phyloP scores from a whole-genome alignment of 2,797 vertebrate species.

The Lithobates sylvaticus region DNA sequence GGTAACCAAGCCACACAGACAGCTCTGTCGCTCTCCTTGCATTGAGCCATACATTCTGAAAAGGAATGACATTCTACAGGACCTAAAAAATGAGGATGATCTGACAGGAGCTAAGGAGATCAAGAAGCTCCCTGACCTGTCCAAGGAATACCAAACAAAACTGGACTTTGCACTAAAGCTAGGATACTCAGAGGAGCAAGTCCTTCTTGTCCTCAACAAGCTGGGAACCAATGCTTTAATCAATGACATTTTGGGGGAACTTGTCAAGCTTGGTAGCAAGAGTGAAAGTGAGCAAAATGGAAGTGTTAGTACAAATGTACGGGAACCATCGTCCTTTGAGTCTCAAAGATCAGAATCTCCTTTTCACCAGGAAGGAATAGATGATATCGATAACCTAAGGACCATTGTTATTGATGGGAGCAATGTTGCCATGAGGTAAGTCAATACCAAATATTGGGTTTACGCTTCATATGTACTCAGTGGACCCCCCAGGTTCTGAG shows the following conservation, averaged over 20 bases:
- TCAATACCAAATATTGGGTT: neutral
- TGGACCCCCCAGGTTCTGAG: neutral
- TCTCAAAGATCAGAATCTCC: slow-evolving; percentile 83
- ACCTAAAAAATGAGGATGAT: slow-evolving; percentile 77
- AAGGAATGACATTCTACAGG: slow-evolving; percentile 74
- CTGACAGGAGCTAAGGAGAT: slow-evolving; percentile 73
- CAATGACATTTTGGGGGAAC: slow-evolving; percentile 95
- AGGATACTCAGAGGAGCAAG: slow-evolving; percentile 93
- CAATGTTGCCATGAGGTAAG: slow-evolving; percentile 98
- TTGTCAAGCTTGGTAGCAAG: slow-evolving; percentile 96
- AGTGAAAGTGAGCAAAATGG: slow-evolving; percentile 81
- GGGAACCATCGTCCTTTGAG: slow-evolving; percentile 82
- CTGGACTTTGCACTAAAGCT: slow-evolving; percentile 97
- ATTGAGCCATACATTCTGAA: slow-evolving; percentile 77
- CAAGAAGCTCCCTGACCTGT: slow-evolving; percentile 75
- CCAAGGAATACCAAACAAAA: slow-evolving; percentile 89
- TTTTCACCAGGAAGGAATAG: slow-evolving; percentile 77
- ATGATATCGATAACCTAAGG: slow-evolving; percentile 91
- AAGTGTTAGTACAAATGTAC: slow-evolving; percentile 68
- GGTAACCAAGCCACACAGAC: slow-evolving; percentile 80
- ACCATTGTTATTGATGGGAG: slow-evolving; percentile 95
- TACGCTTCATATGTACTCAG: neutral
- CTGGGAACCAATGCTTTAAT: slow-evolving; percentile 92
- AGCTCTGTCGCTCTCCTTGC: slow-evolving; percentile 75
- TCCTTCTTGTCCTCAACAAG: slow-evolving; percentile 92